Evolutionary conservation across 2,888 invertebrate genomes (phyloP).

Genomic region (Tetranychus truncatus): DNA sequence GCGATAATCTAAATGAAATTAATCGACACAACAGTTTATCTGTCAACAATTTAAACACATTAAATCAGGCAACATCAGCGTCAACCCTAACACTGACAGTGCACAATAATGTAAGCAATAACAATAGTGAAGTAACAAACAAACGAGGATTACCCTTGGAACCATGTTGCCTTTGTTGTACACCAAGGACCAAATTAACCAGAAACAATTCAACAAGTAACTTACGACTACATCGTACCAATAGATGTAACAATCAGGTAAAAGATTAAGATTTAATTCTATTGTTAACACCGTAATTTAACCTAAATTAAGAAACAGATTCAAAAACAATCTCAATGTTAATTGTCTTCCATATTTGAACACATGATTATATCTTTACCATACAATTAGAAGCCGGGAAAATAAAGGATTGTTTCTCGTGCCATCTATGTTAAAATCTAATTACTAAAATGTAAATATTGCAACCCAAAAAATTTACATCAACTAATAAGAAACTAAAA

Average conservation of each 20-base stretch:
- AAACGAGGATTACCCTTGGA: background rate
- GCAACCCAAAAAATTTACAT: too few relatives aligned
- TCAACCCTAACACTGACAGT: background rate
- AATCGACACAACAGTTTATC: background rate
- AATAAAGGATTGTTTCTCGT: too few relatives aligned
- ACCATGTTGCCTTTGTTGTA: background rate
- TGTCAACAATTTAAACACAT: background rate
- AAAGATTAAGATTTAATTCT: background rate
- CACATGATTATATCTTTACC: too few relatives aligned
- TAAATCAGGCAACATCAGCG: background rate
- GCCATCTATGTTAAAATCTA: too few relatives aligned
- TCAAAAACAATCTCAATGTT: too few relatives aligned
- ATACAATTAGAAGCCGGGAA: too few relatives aligned
- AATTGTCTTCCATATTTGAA: too few relatives aligned
- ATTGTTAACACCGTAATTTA: background rate
- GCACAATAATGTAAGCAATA: background rate
- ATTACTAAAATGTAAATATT: too few relatives aligned
- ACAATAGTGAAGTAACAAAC: background rate
- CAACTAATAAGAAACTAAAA: too few relatives aligned
- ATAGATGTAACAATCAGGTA: background rate
- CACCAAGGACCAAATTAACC: background rate
- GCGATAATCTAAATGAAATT: background rate
- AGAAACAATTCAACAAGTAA: background rate
- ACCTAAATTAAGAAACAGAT: background rate
- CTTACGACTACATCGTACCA: background rate